Evolutionary conservation across 1,140 invertebrate genomes (phyloP), one percentile per base, ranked within the genome.

Genomic region (Formica exsecta): DNA sequence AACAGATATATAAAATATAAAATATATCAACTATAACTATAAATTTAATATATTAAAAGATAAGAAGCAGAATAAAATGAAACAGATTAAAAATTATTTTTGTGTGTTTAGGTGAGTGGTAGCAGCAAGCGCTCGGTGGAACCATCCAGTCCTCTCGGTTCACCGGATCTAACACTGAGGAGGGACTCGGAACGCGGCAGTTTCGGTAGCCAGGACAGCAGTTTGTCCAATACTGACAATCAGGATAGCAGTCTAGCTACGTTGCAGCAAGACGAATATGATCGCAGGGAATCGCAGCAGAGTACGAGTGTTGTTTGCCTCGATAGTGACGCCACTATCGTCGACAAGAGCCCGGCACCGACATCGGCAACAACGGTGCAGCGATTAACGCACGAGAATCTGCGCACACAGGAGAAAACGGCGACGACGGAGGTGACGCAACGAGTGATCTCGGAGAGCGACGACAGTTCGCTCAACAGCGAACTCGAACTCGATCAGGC

Each of bases 401-500:
- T 94, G 38, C 87, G 93, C 0, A 94, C 93, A 57, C 91, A 94
- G 7, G 92, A 93, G 9, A 89, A 92, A 13, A 61, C 22, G 0
- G 88, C 91, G 9, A 92, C 92, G 16, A 70, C 48, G 0, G 77
- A 89, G 4, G 86, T 84, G 22, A 86, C 85, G n/a, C 93, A 93
- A 9, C 92, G 94, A 6, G 90, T 95, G 48, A 95, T 97, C 48
- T 97, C 97, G 1, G 97, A 97, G 80, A 97, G 97, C 87, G 97
- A 98, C 92, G 97, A 97, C 86, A 97, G 97, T 80, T 97, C 97
- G 73, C 94, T 97, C 70, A 97, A 98, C 94, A 97, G 97, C 92
- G 96, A 98, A 89, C 89, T 95, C 0, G 97, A 97, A 88, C 93
- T 97, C 88, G 97, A 97, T 88, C 95, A 96, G 51, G 95, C 91